phyloP scores from a whole-genome alignment of 2,113 vertebrate species.

The Pelecanoides urinatrix region DNA sequence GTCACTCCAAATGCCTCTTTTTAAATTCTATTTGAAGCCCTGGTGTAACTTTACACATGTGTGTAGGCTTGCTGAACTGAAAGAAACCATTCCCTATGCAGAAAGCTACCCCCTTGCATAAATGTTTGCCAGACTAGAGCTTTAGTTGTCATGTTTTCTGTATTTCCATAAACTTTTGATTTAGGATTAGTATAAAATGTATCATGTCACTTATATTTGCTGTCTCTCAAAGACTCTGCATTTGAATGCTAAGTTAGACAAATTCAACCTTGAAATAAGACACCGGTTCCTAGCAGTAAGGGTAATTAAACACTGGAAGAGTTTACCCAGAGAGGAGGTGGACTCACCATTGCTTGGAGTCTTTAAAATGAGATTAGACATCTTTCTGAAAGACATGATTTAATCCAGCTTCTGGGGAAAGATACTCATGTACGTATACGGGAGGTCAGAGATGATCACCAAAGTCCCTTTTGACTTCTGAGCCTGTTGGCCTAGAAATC shows the following conservation, averaged over 20 bases:
- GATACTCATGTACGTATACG: background rate
- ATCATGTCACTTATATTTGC: conserved; percentile 53
- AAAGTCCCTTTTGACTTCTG: background rate
- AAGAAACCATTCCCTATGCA: conserved; percentile 13
- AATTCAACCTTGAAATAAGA: conserved; percentile 62
- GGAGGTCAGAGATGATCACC: background rate
- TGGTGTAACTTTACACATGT: background rate
- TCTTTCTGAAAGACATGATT: conserved; percentile 27
- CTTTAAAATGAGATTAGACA: conserved; percentile 41
- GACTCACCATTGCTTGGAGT: conserved; percentile 13
- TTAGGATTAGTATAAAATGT: conserved; percentile 60
- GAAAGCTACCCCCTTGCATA: conserved; percentile 9
- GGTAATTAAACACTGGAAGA: conserved; percentile 54
- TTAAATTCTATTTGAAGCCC: background rate
- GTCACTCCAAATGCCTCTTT: background rate
- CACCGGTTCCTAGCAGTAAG: conserved; percentile 28
- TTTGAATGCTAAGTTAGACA: conserved; percentile 52
- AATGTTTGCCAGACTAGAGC: conserved; percentile 24
- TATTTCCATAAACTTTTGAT: conserved; percentile 65
- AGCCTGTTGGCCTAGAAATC: background rate
- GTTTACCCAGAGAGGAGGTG: conserved; percentile 16
- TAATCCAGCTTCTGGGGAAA: background rate
- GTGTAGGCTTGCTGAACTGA: background rate
- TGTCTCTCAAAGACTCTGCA: background rate
- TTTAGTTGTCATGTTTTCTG: conserved; percentile 46